Conservation (phyloP, 2,888 invertebrate species). For the Cantharis nigra region DNA sequence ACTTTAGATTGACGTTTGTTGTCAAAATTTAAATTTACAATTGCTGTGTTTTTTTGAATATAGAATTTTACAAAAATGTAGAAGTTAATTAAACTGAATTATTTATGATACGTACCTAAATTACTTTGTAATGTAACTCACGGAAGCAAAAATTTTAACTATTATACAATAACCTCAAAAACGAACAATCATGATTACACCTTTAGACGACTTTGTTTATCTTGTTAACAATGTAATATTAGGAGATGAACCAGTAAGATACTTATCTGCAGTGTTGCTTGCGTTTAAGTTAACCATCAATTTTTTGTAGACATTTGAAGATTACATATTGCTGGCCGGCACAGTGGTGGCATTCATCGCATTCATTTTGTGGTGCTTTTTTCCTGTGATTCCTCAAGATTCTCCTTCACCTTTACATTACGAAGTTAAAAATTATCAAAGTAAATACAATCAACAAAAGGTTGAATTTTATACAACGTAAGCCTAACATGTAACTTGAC, state of each 20-base stretch:
- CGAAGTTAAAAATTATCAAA: slow-evolving; percentile 49
- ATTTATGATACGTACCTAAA: background rate
- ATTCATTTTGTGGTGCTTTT: slow-evolving; percentile 68
- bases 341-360: slow-evolving; percentile 67
- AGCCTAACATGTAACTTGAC: background rate
- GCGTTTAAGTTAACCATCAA: background rate
- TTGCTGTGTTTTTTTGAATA: background rate
- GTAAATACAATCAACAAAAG: slow-evolving; percentile 46
- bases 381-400: slow-evolving; percentile 57
- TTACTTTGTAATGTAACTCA: background rate
- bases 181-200: slow-evolving; percentile 57
- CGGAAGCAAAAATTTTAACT: background rate
- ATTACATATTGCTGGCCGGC: slow-evolving; percentile 64
- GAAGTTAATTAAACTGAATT: background rate
- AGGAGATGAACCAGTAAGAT: slow-evolving; percentile 65
- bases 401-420: slow-evolving; percentile 45
- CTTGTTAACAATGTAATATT: slow-evolving; percentile 63
- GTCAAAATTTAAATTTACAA: background rate
- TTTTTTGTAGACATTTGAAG: slow-evolving; percentile 57
- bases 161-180: slow-evolving; percentile 8
- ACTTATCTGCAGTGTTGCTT: background rate
- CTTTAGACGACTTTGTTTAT: slow-evolving; percentile 65
- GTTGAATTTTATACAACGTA: slow-evolving; percentile 42
- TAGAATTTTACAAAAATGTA: background rate
- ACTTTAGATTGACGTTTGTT: background rate